Conservation (phyloP, 2,888 invertebrate genomes). For the Chymomyza procnemis region DNA sequence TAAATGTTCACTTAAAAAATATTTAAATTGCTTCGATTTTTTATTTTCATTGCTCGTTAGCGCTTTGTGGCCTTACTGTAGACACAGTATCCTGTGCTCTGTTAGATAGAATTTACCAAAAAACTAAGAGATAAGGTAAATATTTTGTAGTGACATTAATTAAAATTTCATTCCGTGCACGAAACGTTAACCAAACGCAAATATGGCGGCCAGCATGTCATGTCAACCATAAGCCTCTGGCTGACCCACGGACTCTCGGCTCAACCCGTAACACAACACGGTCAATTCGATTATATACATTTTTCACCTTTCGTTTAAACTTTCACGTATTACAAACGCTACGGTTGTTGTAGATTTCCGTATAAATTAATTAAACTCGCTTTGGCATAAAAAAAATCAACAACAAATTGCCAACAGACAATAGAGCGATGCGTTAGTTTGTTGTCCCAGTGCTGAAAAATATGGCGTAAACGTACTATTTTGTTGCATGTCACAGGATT, state of each 20-base stretch:
- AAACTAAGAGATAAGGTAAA: constrained; percentile 16
- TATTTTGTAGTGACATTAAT: constrained; percentile 66
- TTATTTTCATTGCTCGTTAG: neutral
- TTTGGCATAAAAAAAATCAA: constrained; percentile 47
- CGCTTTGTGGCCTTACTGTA: neutral
- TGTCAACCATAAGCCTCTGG: constrained; percentile 45
- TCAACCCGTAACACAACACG: constrained; percentile 27
- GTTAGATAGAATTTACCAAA: neutral
- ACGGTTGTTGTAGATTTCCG: constrained; percentile 66
- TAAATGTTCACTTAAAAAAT: no score
- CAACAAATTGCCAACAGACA: constrained; percentile 56
- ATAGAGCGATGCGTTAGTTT: neutral
- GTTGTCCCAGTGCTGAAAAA: constrained; percentile 33
- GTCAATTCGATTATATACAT: constrained; percentile 72
- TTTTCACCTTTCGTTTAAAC: constrained; percentile 72
- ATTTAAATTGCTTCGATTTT: no score
- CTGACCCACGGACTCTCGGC: neutral
- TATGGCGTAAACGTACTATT: constrained; percentile 58
- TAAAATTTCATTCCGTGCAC: constrained; percentile 66
- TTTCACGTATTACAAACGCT: constrained; percentile 58
- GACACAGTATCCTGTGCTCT: neutral
- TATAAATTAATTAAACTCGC: constrained; percentile 73
- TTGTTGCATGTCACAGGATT: constrained; percentile 73
- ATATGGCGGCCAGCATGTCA: constrained; percentile 31
- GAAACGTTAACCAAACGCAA: constrained; percentile 21